Base-by-base conservation (phyloP, 2,888 invertebrate genomes). In the Drosophila lutescens region DNA sequence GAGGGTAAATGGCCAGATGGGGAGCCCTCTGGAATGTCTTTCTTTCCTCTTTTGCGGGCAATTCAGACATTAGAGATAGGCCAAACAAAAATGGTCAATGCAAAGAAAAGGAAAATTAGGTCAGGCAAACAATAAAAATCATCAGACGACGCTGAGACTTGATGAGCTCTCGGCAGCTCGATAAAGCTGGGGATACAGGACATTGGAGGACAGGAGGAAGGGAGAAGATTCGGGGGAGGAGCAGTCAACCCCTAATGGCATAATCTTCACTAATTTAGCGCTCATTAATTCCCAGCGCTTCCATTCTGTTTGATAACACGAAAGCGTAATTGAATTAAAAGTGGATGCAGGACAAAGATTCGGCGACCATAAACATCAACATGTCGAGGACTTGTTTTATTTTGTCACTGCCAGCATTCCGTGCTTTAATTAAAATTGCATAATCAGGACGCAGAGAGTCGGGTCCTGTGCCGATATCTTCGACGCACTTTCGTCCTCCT, bases 221-320 rank as follows among this genome's bases (percentile, higher is more conserved):
- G 7, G 20, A 4, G 20, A 20, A 20, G 20, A 20, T 20, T 20
- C 2, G 20, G 20, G 34, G 30, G 13, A n/a, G 38, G 20, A 5
- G 26, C 26, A 58, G 49, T 61, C 78, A 44, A 77, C 87, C 81
- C 84, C 84, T 89, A 90, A 89, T 89, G 90, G 84, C 88, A 80
- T 90, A 88, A 90, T 90, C 88, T 87, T 76, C 73, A 82, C 88
- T 85, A 90, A 89, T 89, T 90, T 88, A 84, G 84, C 80, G 76
- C 88, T 86, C 90, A 89, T 90, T 89, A 88, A 89, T 89, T 90
- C 88, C 80, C 71, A 80, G 76, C 84, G 75, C 71, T 56, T 56
- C 63, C 63, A 72, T 66, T 68, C 57, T 70, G 50, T 59, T 68
- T 70, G 80, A 78, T 79, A 77, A 68, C 74, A 77, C 74, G 74